Conservation (phyloP, 1,140 invertebrate genomes). For the Teleopsis dalmanni region DNA sequence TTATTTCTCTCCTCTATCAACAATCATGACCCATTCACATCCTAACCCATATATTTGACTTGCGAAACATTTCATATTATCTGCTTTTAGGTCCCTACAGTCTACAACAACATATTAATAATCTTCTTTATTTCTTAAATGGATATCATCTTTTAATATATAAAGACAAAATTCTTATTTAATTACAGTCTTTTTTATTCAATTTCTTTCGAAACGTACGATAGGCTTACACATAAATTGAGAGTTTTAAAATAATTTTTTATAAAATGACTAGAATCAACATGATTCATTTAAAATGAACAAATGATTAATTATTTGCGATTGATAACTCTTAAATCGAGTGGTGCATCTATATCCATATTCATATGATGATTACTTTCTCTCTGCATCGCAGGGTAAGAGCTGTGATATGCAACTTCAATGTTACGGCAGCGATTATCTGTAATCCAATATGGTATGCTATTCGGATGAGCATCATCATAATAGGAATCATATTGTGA, state of each 20-base stretch:
- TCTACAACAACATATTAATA: no score
- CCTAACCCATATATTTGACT: no score
- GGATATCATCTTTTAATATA: no score
- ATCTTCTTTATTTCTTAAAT: no score
- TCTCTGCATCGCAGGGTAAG: not conserved
- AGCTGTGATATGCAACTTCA: not conserved
- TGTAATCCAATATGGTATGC: not conserved
- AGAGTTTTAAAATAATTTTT: not conserved
- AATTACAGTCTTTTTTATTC: no score
- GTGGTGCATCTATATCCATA: not conserved
- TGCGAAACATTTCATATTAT: no score
- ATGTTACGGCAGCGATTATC: not conserved
- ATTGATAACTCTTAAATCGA: slow-evolving; percentile 10
- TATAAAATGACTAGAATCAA: slow-evolving; percentile 3
- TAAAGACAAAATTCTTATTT: no score
- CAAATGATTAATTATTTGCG: not conserved
- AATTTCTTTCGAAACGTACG: no score
- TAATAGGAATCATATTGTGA: slow-evolving; percentile 10
- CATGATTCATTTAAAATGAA: not conserved
- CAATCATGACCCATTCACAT: no score
- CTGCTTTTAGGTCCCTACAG: no score
- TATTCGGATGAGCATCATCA: not conserved
- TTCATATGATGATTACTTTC: not conserved
- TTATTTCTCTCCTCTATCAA: no score
- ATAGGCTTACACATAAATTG: not conserved